Base-by-base conservation (phyloP, 1,140 invertebrate species). In the Berghia stephanieae region DNA sequence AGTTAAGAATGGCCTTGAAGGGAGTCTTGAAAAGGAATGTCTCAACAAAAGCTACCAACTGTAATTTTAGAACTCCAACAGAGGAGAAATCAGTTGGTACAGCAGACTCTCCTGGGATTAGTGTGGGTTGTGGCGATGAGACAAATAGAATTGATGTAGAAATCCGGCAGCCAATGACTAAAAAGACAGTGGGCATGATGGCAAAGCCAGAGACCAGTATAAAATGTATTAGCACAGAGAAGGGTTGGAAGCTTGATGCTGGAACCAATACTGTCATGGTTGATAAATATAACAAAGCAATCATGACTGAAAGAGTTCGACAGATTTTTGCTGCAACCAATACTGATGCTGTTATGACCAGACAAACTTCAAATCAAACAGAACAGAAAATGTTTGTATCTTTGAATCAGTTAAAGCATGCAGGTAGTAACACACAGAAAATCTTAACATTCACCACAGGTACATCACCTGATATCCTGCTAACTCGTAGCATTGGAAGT, bases 21-120 rank as follows among this genome's bases (percentile, higher is more conserved):
- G 82, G 83, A 75, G 83, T 87, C 10, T 78, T 89, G 31, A 84
- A 85, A 31, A 83, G 83, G 49, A 86, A 81, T 80, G 86, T 89
- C 3, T 81, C 82, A 36, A 88, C 82, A 70, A 79, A 88, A 57
- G 85, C 81, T 38, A 81, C 83, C 2, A 86, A 83, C 67, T 86
- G 84, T 79, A 83, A 83, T 27, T 83, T 85, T 40, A 81, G 63
- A 55, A 66, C 74, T 31, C 73, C 82, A 36, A 81, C 66, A 52
- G 70, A 75, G 66, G 78, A 84, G 42, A 75, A 77, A 24, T 81
- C 81, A 18, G 78, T 80, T 60, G 72, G 75, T 52, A 77, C 82
- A 66, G 63, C 83, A 24, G 34, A 80, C 27, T 36, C 44, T 31
- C 46, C 60, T 34, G 73, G 79, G 18, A 78, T 88, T 38, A 86